phyloP scores from a whole-genome alignment of 1,140 invertebrate genomes.

The Sminthurides bifidus region DNA sequence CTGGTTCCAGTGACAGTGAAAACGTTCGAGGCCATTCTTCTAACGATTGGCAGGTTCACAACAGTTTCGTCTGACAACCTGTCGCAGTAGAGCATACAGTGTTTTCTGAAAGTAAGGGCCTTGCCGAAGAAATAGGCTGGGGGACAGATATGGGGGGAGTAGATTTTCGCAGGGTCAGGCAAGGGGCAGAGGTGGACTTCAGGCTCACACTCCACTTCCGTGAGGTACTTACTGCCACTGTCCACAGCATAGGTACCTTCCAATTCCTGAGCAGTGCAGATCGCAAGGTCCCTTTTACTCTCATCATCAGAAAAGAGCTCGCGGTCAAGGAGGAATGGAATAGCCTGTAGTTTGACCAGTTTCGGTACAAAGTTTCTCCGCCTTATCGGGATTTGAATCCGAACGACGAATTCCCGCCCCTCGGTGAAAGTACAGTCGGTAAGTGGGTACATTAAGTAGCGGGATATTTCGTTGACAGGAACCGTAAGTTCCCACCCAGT shows the following conservation, averaged over 20 bases:
- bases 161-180: not conserved
- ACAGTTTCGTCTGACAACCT: not conserved
- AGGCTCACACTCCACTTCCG: constrained; percentile 10
- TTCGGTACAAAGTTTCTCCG: constrained; percentile 1
- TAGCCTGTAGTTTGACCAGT: constrained; percentile 6
- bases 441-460: constrained; percentile 16
- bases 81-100: constrained; percentile 9
- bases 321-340: constrained; percentile 16
- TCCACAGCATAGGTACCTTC: constrained; percentile 9
- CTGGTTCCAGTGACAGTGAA: constrained; percentile 15
- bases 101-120: not conserved
- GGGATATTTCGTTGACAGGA: constrained; percentile 1
- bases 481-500: constrained; percentile 1
- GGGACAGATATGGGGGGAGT: constrained; percentile 11
- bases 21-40: constrained; percentile 6
- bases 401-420: constrained; percentile 4
- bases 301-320: no score
- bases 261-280: constrained; percentile 9
- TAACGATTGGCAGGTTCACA: constrained; percentile 14
- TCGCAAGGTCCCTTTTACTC: not conserved
- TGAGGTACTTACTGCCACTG: constrained; percentile 1
- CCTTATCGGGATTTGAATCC: constrained; percentile 12
- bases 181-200: constrained; percentile 6
- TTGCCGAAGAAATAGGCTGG: constrained; percentile 9
- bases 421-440: constrained; percentile 15